These are phyloP conservation scores for Neopipo cinnamomea DNA, from an alignment of 2,113 vertebrate genomes.

Conservation along the genomic window DNA sequence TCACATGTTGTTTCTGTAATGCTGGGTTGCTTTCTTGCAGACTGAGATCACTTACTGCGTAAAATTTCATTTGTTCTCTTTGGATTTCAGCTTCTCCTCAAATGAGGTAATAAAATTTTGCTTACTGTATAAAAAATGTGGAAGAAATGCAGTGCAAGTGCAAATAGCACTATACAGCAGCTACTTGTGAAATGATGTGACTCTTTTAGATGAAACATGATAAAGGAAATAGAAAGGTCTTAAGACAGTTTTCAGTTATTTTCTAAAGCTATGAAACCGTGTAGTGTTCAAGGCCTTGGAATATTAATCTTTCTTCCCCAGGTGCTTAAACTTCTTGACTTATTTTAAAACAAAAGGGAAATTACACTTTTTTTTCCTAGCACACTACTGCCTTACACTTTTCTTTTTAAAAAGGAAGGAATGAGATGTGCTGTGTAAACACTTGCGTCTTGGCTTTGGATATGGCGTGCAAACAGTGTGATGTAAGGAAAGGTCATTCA, in stretches of 20 bases:
- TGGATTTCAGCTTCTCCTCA: not conserved
- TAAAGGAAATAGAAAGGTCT: not conserved
- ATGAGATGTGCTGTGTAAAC: not conserved
- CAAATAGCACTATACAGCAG: not conserved
- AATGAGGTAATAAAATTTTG: not conserved
- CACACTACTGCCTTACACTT: not conserved
- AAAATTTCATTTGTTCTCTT: not conserved
- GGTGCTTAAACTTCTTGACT: not conserved
- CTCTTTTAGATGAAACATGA: not conserved
- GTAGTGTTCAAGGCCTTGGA: not conserved
- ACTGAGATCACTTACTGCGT: not conserved
- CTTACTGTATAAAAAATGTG: not conserved
- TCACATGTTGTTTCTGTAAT: not conserved
- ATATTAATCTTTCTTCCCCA: not conserved
- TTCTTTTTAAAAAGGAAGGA: not conserved
- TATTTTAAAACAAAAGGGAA: not conserved
- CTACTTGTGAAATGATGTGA: not conserved
- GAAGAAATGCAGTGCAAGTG: not conserved
- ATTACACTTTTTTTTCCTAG: not conserved
- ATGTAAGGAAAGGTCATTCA: not conserved
- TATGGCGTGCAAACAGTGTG: not conserved
- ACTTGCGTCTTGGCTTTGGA: not conserved
- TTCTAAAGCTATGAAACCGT: not conserved
- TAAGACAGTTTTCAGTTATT: not conserved
- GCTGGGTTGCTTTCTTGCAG: not conserved